These are phyloP conservation scores for Syndactyla subalaris DNA, from an alignment of 2,797 vertebrate species.

Conservation along the genomic window DNA sequence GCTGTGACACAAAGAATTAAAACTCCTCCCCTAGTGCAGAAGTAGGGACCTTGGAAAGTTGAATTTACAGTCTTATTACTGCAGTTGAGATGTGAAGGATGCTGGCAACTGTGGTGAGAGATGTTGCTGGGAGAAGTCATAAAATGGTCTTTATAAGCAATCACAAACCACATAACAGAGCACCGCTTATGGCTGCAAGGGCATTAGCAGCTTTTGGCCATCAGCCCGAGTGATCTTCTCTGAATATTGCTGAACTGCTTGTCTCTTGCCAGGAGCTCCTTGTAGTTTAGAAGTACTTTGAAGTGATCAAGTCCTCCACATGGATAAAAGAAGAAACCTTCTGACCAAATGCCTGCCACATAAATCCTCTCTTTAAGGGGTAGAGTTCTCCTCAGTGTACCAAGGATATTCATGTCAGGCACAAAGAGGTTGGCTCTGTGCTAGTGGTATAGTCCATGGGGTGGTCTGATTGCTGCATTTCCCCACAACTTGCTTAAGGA, in stretches of 20 bases:
- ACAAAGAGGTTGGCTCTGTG: neutral
- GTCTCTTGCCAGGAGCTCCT: neutral
- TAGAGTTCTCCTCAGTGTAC: too few species aligned
- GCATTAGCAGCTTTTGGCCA: neutral
- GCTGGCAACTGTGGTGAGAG: neutral
- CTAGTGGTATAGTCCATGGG: neutral
- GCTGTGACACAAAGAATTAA: neutral
- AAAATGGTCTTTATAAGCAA: neutral
- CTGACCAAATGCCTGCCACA: rapidly evolving
- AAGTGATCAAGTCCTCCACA: neutral
- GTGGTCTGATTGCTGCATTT: neutral
- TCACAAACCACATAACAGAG: neutral
- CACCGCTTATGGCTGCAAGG: neutral
- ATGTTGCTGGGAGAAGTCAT: neutral
- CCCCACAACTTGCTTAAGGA: neutral
- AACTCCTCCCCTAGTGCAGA: neutral
- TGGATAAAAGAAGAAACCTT: neutral
- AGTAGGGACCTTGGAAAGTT: neutral
- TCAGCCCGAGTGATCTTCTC: neutral
- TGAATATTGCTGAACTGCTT: neutral
- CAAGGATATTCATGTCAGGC: neutral
- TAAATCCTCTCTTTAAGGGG: rapidly evolving
- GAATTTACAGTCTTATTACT: neutral
- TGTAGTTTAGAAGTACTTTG: neutral
- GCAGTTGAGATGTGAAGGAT: neutral